Evolutionary conservation across 2,797 vertebrate genomes (phyloP), one percentile per base, ranked within the genome.

Genomic region (Phyllotis vaccarum): DNA sequence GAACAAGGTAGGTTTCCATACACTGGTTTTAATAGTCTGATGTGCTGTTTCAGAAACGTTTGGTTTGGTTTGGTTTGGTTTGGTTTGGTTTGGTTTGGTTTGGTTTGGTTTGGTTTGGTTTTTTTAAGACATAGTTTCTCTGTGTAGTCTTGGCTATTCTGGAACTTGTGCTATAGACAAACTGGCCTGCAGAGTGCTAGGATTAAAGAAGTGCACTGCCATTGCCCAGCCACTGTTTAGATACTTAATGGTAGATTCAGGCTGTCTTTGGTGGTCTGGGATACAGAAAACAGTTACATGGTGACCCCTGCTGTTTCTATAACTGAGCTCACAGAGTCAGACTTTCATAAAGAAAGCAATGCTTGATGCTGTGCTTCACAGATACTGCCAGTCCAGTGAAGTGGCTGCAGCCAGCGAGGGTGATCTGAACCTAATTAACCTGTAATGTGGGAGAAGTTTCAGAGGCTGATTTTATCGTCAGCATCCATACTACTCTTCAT

Each of bases 401-500:
- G 7, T 78, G 64, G 11, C 31, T 90, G 1, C 8, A 68, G 12
- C 81, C 17, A 21, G 62, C 34, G 64, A 79, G 13, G 27, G 19
- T 58, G 46, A 31, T 66, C 70, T 40, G 74, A 86, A 43, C 74
- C 49, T 92, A 37, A 58, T 85, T 46, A 64, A 89, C 46, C 31
- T 86, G 27, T 79, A 34, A 17, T 46, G 24, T 88, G 60, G 85
- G 66, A 88, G 66, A 56, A 22, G 31, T 80, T 66, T 2, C 27
- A 3, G 1, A 52, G 34, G 22, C 34, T 21, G 60, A 66, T 56
- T 24, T 81, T 56, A 4, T 22, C 21, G 2, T 3, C 49, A 56
- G 29, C 4, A 46, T 91, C 8, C 21, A 2, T 14, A 12, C 24
- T 80, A 12, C n/a, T 94, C 46, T 81, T 97, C 58, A 98, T 29